Conservation (phyloP, 1,140 invertebrate genomes). For the Holotrichia oblita region DNA sequence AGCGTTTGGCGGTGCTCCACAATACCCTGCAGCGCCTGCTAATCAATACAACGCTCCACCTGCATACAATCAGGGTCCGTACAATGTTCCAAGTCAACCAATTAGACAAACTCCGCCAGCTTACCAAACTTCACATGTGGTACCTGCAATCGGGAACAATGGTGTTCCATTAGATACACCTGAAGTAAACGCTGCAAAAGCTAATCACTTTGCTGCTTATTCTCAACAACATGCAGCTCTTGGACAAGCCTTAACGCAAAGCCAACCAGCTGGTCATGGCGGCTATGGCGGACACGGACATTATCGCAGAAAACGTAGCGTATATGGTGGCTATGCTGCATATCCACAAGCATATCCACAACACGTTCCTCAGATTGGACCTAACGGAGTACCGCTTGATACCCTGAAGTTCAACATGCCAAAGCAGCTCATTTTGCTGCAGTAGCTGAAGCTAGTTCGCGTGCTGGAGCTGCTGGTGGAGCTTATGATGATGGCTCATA, state of each 20-base stretch:
- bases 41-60: not conserved
- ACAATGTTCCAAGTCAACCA: slow-evolving; percentile 19
- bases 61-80: not conserved
- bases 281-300: slow-evolving; percentile 1
- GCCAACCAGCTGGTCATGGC: slow-evolving; percentile 35
- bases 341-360: slow-evolving; percentile 37
- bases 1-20: slow-evolving; percentile 51
- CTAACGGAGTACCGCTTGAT: slow-evolving; percentile 60
- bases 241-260: not conserved
- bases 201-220: slow-evolving; percentile 67
- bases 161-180: slow-evolving; percentile 69
- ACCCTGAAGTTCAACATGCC: slow-evolving; percentile 70
- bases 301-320: not conserved
- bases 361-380: slow-evolving; percentile 44
- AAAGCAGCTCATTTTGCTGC: slow-evolving; percentile 68
- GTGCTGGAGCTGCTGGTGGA: slow-evolving; percentile 40
- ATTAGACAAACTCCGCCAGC: slow-evolving; percentile 32
- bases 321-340: slow-evolving; percentile 3
- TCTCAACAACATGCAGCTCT: slow-evolving; percentile 51
- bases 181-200: slow-evolving; percentile 70
- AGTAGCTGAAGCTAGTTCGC: slow-evolving; percentile 61
- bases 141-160: slow-evolving; percentile 45
- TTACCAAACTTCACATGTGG: slow-evolving; percentile 30
- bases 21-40: not conserved
- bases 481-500: slow-evolving; percentile 38